Evolutionary conservation across 53 echinoderm and acorn worm species (phyloP).

Genomic region (Crossaster papposus): DNA sequence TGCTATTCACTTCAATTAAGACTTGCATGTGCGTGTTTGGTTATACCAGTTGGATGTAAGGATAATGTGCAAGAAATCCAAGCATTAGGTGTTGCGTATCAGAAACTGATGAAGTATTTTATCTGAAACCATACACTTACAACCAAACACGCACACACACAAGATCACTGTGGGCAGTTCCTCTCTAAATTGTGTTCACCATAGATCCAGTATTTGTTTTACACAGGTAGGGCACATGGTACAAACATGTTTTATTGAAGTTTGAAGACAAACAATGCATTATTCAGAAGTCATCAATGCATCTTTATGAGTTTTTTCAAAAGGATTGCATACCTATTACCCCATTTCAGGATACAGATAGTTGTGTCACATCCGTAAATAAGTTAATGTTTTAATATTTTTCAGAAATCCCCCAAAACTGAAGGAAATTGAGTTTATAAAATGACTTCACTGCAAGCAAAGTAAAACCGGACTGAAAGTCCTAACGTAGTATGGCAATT

Average conservation of each 20-base stretch:
- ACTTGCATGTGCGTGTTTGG: conserved; percentile 10
- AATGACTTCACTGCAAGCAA: background rate
- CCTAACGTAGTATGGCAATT: no score
- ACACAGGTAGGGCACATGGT: background rate
- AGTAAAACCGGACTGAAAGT: background rate
- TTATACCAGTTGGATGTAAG: background rate
- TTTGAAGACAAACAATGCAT: background rate
- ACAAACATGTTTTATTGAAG: background rate
- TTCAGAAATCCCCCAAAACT: background rate
- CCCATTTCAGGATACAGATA: background rate
- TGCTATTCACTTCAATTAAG: background rate
- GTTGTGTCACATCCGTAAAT: conserved; percentile 13
- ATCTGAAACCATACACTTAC: background rate
- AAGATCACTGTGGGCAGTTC: background rate
- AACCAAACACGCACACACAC: conserved; percentile 34
- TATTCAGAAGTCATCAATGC: no score
- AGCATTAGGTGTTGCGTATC: background rate
- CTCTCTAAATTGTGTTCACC: background rate
- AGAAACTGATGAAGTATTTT: background rate
- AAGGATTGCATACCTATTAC: background rate
- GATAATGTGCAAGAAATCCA: background rate
- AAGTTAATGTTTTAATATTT: background rate
- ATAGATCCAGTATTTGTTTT: background rate
- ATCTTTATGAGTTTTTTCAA: no score
- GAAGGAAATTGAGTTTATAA: background rate